phyloP scores from a whole-genome alignment of 2,113 vertebrate species.

The Gadus macrocephalus region DNA sequence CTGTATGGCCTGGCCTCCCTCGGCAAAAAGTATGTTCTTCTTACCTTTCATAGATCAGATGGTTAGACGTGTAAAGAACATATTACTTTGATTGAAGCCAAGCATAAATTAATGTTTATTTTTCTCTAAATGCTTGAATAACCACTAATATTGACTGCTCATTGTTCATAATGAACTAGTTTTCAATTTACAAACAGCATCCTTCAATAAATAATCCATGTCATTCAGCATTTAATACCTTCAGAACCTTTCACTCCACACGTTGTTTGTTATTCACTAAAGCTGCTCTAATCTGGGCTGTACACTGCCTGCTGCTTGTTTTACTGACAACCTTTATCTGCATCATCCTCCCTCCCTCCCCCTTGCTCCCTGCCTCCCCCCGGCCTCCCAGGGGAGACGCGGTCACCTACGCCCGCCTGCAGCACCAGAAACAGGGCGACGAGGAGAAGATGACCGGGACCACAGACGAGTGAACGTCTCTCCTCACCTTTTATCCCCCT shows the following conservation, averaged over 20 bases:
- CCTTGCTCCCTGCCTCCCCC: conserved; percentile 8
- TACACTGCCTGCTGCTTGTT: no score
- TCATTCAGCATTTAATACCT: conserved; percentile 10
- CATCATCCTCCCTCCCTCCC: not conserved
- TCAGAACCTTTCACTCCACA: not conserved
- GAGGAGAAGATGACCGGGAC: conserved; percentile 79
- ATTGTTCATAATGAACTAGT: conserved; percentile 19
- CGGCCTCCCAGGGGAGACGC: conserved; percentile 80
- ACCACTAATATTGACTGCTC: conserved; percentile 1
- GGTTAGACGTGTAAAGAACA: no score
- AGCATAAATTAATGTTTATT: not conserved
- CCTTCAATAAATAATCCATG: conserved; percentile 26
- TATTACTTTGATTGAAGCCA: not conserved
- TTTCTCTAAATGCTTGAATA: conserved; percentile 19
- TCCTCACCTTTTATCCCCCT: not conserved
- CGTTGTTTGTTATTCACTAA: no score
- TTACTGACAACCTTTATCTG: no score
- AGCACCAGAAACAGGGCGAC: conserved; percentile 85
- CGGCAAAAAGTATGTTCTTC: conserved; percentile 85
- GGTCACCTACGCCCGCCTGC: conserved; percentile 86
- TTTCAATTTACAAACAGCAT: conserved; percentile 28
- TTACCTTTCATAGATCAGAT: no score
- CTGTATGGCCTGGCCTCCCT: conserved; percentile 90
- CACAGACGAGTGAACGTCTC: conserved; percentile 69
- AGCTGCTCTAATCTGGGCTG: no score